These are phyloP conservation scores for Hemibagrus wyckioides DNA, from an alignment of 2,113 vertebrate species.

Conservation along the genomic window DNA sequence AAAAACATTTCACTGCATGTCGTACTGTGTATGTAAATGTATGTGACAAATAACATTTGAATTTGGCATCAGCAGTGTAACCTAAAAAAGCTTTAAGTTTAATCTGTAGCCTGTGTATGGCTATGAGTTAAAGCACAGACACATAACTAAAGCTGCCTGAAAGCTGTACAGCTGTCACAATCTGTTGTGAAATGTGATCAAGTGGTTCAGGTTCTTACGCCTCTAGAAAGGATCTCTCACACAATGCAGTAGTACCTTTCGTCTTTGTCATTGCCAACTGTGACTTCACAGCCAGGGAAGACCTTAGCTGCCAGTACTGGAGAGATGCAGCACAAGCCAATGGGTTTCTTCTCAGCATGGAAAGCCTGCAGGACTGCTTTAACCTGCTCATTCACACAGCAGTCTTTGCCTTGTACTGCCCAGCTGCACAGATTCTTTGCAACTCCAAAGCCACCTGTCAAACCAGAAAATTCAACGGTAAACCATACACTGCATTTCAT, in stretches of 20 bases:
- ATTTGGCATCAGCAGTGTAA: neutral
- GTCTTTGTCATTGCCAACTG: constrained; percentile 73
- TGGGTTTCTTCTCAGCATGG: constrained; percentile 74
- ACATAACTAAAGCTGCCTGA: neutral
- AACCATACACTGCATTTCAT: neutral
- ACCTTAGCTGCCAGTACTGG: constrained; percentile 79
- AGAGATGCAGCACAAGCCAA: constrained; percentile 80
- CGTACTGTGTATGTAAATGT: too few species aligned
- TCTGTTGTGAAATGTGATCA: neutral
- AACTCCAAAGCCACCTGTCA: constrained; percentile 78
- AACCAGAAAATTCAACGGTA: neutral
- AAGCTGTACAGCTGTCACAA: neutral
- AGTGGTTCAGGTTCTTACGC: neutral
- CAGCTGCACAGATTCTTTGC: constrained; percentile 83
- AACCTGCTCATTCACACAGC: constrained; percentile 70
- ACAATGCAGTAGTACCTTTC: constrained; percentile 62
- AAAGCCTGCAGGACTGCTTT: constrained; percentile 74
- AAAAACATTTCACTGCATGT: too few species aligned
- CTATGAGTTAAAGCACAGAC: neutral
- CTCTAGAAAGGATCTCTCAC: too few species aligned
- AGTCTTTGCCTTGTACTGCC: constrained; percentile 82
- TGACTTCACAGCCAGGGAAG: constrained; percentile 80
- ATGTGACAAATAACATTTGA: too few species aligned
- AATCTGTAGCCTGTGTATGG: neutral
- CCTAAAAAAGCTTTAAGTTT: neutral